Base-by-base conservation (phyloP, 1,140 invertebrate genomes). In the Copidosoma floridanum region DNA sequence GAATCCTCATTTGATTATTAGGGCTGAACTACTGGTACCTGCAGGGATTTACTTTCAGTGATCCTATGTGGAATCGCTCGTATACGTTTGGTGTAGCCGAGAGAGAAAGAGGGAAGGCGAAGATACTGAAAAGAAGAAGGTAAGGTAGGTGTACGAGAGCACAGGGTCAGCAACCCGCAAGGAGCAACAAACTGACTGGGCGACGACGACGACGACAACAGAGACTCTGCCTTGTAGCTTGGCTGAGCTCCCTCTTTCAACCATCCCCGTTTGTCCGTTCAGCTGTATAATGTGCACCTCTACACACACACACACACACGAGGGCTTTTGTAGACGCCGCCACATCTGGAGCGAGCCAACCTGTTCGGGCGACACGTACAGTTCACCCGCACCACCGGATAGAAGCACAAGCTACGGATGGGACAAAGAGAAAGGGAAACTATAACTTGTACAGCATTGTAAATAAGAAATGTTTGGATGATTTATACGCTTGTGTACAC, bases 161-260 rank as follows among this genome's bases (percentile, higher is more conserved):
- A 26, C n/a, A 62, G 60, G 61, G 61, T 63, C 61, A 57, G 55
- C 61, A 63, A 63, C 61, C 61, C 41, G 48, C 32, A 48, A 48
- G 38, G 61, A 63, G 61, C 61, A 63, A 63, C 55, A 57, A 63
- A 63, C 61, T 57, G 48, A 27, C 51, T 37, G 46, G 24, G 56
- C 47, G 47, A 58, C 24, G 47, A 57, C 35, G 52, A n/a, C n/a
- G 23, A 29, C 29, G 21, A 10, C 24, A n/a, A n/a, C n/a, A n/a
- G 16, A 55, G 46, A 37, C 29, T 35, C 27, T 24, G 12, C 21
- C 47, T 23, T n/a, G n/a, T n/a, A n/a, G n/a, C 32, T 43, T 26
- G 26, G 10, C 24, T 16, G 7, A 20, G 29, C 40, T 40, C 35
- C n/a, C 52, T 44, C 37, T 23, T 4, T 12, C 43, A 16, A 29